phyloP scores from a whole-genome alignment of 2,888 invertebrate genomes.

The Bhutanitis thaidina region DNA sequence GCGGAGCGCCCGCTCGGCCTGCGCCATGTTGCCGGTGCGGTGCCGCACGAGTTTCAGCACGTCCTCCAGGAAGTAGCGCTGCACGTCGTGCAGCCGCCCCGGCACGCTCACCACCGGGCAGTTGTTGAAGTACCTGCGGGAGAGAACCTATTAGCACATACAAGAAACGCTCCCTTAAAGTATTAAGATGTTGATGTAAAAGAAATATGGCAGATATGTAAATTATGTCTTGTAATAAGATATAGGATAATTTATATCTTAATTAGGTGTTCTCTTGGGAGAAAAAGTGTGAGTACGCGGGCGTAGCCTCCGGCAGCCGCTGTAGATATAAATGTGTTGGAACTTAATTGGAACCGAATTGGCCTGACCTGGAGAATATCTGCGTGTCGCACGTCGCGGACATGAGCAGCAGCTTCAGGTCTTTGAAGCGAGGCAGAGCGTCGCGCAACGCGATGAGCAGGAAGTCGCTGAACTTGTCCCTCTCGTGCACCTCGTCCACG shows the following conservation, averaged over 20 bases:
- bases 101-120: slow-evolving; percentile 89
- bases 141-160: no score
- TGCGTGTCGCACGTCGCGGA: slow-evolving; percentile 94
- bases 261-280: no score
- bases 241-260: no score
- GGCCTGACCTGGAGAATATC: slow-evolving; percentile 82
- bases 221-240: no score
- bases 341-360: no score
- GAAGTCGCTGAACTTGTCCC: slow-evolving; percentile 96
- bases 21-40: slow-evolving; percentile 70
- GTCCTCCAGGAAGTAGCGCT: slow-evolving; percentile 89
- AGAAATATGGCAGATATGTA: no score
- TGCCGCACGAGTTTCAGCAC: slow-evolving; percentile 83
- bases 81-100: slow-evolving; percentile 87
- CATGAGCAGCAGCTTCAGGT: slow-evolving; percentile 93
- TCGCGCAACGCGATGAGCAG: slow-evolving; percentile 91
- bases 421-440: slow-evolving; percentile 83
- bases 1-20: slow-evolving; percentile 54
- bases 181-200: no score
- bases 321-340: no score
- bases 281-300: no score
- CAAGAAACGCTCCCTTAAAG: no score
- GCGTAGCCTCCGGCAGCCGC: no score
- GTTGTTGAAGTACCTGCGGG: slow-evolving; percentile 86
- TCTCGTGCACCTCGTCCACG: slow-evolving; percentile 97